These are phyloP conservation scores for Rhingia rostrata DNA, from an alignment of 2,888 invertebrate genomes.

Conservation along the genomic window DNA sequence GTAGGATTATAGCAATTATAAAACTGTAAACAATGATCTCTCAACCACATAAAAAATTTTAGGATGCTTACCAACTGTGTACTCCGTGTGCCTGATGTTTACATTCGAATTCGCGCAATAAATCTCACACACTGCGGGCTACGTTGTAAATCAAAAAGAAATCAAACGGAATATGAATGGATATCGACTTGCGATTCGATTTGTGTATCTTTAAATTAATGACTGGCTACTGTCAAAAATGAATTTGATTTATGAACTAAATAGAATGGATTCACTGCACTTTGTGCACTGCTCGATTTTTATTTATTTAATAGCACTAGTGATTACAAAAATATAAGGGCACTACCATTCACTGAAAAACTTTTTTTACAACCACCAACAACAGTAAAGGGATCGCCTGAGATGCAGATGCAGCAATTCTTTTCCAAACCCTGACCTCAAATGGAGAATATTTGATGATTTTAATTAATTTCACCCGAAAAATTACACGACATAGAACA, in stretches of 20 bases:
- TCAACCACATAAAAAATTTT: constrained; percentile 13
- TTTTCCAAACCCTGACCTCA: constrained; percentile 8
- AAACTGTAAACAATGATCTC: constrained; percentile 52
- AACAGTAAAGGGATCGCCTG: neutral
- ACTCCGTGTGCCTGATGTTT: constrained; percentile 17
- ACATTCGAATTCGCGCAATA: constrained; percentile 30
- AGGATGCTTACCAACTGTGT: constrained; percentile 13
- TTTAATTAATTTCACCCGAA: neutral
- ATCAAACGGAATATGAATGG: constrained; percentile 44
- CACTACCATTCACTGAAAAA: constrained; percentile 33
- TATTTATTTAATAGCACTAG: constrained; percentile 29
- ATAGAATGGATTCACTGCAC: constrained; percentile 30
- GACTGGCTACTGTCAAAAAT: constrained; percentile 38
- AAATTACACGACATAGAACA: constrained; percentile 15
- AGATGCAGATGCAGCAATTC: neutral
- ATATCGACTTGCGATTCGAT: constrained; percentile 43
- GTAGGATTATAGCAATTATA: constrained; percentile 35
- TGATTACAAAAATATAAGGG: neutral
- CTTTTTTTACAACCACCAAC: neutral
- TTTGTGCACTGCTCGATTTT: constrained; percentile 22
- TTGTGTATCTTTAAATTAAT: constrained; percentile 54
- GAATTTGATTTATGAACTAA: constrained; percentile 61
- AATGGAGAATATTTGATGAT: neutral
- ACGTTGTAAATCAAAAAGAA: constrained; percentile 10
- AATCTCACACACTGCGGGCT: constrained; percentile 4